Evolutionary conservation across 1,140 invertebrate species (phyloP), one percentile per base, ranked within the genome.

Genomic region (Tetramorium alpestre): DNA sequence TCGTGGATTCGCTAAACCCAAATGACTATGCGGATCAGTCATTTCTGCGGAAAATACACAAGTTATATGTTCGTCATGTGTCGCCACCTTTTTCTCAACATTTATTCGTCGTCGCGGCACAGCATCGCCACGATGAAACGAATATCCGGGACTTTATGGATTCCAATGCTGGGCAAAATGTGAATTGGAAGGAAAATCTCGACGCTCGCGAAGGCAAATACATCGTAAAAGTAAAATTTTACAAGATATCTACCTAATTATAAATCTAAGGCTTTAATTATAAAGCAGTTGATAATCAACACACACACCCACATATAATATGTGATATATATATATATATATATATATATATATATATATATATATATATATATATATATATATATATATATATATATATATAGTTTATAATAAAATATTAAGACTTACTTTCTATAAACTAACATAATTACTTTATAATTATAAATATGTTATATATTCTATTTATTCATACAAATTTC

Each of bases 61-160:
- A 75, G 69, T 65, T 58, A 38, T 67, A 60, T 25, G 70, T 77
- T 82, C 84, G 56, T 75, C 88, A 81, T 49, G 62, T 76, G 64
- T 41, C 64, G 64, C 58, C 65, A 75, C 49, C n/a, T 88, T 58
- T 64, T 25, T 47, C 41, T 49, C n/a, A 16, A 3, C 13, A 56
- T 28, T 60, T 22, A 38, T 16, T 62, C 49, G 85, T 7, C 13
- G 33, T 62, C 49, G 67, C 8, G 11, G 18, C 11, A 41, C 41
- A 51, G 44, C 18, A 58, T 81, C 25, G 16, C 22, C 33, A 49
- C 64, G 78, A 44, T 72, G 49, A 64, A 70, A 72, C 78, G 65
- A 82, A 82, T 72, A 41, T 82, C 41, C 67, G 51, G 16, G 51
- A 81, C 78, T 82, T 72, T 72, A 82, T 82, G 51, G 51, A 22